Evolutionary conservation across 1,140 invertebrate genomes (phyloP).

Genomic region (Drosophila funebris): DNA sequence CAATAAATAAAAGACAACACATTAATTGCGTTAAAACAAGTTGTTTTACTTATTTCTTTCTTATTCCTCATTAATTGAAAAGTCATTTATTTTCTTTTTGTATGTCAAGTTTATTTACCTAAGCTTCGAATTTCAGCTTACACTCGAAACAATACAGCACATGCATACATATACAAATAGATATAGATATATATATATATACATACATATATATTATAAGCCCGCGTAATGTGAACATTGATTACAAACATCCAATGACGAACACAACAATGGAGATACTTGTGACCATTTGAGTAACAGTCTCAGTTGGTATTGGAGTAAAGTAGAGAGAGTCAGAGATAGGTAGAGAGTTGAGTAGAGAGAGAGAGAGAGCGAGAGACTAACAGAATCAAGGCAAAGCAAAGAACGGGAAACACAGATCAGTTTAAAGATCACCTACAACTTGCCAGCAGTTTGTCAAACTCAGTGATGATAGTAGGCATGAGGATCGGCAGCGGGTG

Average conservation of each 20-base stretch:
- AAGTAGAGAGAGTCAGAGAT: conserved; percentile 13
- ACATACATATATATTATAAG: conserved; percentile 36
- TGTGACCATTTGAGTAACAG: conserved; percentile 17
- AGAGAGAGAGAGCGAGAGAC: background rate
- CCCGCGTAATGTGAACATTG: conserved; percentile 10
- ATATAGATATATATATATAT: conserved; percentile 27
- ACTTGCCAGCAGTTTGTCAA: conserved; percentile 10
- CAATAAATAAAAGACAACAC: conserved; percentile 69
- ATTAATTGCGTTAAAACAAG: conserved; percentile 52
- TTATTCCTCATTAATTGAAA: background rate
- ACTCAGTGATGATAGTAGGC: conserved; percentile 69
- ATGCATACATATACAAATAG: conserved; percentile 3
- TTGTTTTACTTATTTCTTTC: background rate
- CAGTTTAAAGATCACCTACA: conserved; percentile 21
- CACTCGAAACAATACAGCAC: conserved; percentile 7
- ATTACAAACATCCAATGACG: conserved; percentile 58
- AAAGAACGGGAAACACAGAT: conserved; percentile 10
- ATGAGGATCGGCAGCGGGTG: conserved; percentile 55
- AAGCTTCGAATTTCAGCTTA: conserved; percentile 14
- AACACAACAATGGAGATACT: conserved; percentile 55
- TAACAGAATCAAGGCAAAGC: background rate
- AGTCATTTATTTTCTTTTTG: background rate
- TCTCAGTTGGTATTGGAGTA: background rate
- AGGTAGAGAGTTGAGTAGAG: background rate
- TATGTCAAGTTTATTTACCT: conserved; percentile 16